These are phyloP conservation scores for Sakesphorus luctuosus DNA, from an alignment of 2,113 vertebrate genomes.

Conservation along the genomic window DNA sequence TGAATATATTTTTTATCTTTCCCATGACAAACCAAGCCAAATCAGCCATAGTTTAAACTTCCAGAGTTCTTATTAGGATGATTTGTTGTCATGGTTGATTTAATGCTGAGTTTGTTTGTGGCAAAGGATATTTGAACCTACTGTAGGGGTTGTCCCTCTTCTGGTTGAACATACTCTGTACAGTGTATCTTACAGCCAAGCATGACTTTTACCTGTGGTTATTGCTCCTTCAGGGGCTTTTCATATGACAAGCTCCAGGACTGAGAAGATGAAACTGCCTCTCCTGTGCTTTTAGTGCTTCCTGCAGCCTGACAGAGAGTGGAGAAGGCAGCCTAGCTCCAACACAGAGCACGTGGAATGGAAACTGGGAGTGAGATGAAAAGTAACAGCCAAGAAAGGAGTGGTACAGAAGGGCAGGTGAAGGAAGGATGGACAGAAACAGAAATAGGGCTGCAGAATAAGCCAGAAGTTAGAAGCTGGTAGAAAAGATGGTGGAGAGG, in stretches of 20 bases:
- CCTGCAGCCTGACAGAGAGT: background rate
- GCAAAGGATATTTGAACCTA: background rate
- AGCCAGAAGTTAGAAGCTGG: background rate
- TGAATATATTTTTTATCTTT: background rate
- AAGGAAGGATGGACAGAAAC: background rate
- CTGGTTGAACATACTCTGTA: background rate
- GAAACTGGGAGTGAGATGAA: background rate
- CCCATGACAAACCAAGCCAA: background rate
- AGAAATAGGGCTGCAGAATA: background rate
- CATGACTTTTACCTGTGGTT: background rate
- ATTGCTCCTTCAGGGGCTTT: background rate
- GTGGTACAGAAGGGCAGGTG: background rate
- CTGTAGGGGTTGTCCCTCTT: background rate
- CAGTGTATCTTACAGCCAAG: background rate
- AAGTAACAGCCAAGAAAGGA: background rate
- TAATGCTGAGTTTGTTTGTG: background rate
- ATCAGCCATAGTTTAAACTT: background rate
- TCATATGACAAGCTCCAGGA: rapidly evolving
- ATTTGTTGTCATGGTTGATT: background rate
- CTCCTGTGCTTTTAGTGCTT: background rate
- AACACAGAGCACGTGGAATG: background rate
- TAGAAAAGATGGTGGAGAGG: background rate
- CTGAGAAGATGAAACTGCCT: background rate
- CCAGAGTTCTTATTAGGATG: background rate
- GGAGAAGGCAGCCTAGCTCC: background rate